phyloP scores from a whole-genome alignment of 2,888 invertebrate genomes.

The Augiades crinisus region DNA sequence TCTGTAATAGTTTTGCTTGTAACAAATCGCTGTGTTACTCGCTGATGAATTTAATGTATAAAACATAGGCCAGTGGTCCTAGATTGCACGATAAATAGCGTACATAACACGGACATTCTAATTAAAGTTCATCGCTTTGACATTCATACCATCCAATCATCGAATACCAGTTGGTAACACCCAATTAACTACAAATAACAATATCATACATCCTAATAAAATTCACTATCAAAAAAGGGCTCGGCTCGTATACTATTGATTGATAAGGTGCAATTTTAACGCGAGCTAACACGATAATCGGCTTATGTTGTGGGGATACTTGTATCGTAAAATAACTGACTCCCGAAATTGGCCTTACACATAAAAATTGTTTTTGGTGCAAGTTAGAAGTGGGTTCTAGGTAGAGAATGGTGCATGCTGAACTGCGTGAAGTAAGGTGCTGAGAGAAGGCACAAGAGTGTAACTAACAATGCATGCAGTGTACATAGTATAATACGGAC shows the following conservation, averaged over 20 bases:
- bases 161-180: constrained; percentile 69
- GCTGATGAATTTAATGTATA: constrained; percentile 53
- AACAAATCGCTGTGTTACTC: constrained; percentile 64
- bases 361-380: constrained; percentile 71
- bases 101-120: constrained; percentile 73
- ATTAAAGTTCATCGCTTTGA: constrained; percentile 81
- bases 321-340: constrained; percentile 53
- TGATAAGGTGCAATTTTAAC: constrained; percentile 70
- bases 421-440: constrained; percentile 66
- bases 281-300: constrained; percentile 69
- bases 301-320: constrained; percentile 60
- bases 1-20: constrained; percentile 70
- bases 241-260: constrained; percentile 66
- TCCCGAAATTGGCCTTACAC: constrained; percentile 51
- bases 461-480: constrained; percentile 81
- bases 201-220: constrained; percentile 66
- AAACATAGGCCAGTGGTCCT: constrained; percentile 58
- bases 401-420: constrained; percentile 79
- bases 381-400: constrained; percentile 79
- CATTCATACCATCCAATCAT: constrained; percentile 78
- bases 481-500: constrained; percentile 77
- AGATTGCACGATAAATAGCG: constrained; percentile 77
- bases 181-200: constrained; percentile 62
- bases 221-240: constrained; percentile 74
- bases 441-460: constrained; percentile 75